phyloP scores from a whole-genome alignment of 2,113 vertebrate species.

The Amphiprion percula region DNA sequence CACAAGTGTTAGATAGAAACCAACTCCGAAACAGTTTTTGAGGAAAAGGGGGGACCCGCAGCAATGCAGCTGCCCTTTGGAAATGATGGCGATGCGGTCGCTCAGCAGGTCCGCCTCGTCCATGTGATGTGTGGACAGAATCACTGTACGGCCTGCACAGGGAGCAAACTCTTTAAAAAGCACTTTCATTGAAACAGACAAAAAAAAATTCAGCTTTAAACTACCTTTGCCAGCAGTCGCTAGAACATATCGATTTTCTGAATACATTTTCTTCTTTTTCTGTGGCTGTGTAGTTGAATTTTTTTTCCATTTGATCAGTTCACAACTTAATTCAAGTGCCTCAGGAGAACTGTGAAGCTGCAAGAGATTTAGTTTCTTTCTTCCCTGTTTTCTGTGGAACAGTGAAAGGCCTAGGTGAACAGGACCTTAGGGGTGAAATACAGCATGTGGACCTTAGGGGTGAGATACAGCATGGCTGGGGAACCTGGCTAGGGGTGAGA shows the following conservation, averaged over 20 bases:
- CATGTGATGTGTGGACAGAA: constrained; percentile 98
- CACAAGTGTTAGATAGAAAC: constrained; percentile 96
- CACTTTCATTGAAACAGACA: too few relatives aligned
- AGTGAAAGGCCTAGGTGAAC: too few relatives aligned
- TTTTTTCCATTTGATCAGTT: constrained; percentile 65
- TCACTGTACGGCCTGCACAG: constrained; percentile 93
- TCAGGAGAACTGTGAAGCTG: constrained; percentile 23
- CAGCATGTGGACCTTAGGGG: too few relatives aligned
- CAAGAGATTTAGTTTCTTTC: constrained; percentile 17
- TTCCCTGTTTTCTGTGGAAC: background rate
- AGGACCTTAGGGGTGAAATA: background rate
- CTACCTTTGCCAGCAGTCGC: background rate
- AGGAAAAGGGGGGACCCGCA: constrained; percentile 95
- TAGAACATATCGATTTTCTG: constrained; percentile 23
- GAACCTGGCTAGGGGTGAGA: background rate
- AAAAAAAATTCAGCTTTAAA: too few relatives aligned
- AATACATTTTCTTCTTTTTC: constrained; percentile 16
- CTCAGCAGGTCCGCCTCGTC: constrained; percentile 97
- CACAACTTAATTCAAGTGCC: constrained; percentile 55
- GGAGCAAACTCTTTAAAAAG: background rate
- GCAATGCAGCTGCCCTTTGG: constrained; percentile 93
- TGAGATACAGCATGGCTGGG: background rate
- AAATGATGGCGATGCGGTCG: constrained; percentile 96
- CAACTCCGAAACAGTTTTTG: constrained; percentile 94
- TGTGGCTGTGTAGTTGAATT: constrained; percentile 33